A percentile compares a stretch with the other conserved stretches of the same genome.
Evolutionary conservation across 2,888 invertebrate species (phyloP).

Genomic region (Pandemis corylana): DNA sequence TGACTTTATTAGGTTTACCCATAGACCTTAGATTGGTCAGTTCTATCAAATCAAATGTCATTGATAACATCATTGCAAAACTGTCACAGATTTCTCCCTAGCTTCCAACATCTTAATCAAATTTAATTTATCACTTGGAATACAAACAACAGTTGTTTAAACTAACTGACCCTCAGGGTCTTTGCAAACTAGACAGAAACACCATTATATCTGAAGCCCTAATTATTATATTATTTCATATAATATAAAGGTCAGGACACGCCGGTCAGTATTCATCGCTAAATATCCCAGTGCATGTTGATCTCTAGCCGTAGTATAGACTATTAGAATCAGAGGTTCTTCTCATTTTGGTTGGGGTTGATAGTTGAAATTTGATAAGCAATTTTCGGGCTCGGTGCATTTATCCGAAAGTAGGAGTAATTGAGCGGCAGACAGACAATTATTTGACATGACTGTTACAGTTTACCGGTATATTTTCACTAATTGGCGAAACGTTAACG

Average conservation of each 20-base stretch:
- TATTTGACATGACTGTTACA: conserved; percentile 34
- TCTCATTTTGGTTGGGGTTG: conserved; percentile 5
- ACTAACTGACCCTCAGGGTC: conserved; percentile 26
- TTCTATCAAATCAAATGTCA: too few species aligned
- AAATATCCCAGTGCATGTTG: neutral
- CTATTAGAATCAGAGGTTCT: neutral
- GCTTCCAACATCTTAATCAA: conserved; percentile 4
- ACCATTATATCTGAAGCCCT: neutral
- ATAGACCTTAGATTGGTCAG: too few species aligned
- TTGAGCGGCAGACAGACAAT: conserved; percentile 38
- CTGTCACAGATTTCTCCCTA: neutral
- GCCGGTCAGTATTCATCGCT: conserved; percentile 7
- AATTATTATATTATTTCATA: neutral
- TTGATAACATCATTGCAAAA: neutral
- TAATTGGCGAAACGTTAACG: neutral
- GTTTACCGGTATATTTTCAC: conserved; percentile 16
- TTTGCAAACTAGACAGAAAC: neutral
- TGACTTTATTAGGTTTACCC: too few species aligned
- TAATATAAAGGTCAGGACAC: neutral
- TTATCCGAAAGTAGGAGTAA: conserved; percentile 26
- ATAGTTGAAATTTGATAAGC: conserved; percentile 38
- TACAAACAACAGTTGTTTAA: conserved; percentile 11
- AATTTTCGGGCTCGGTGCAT: conserved; percentile 33
- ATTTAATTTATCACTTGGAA: conserved; percentile 18
- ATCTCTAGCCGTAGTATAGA: neutral